Evolutionary conservation across 1,140 invertebrate genomes (phyloP), one percentile per base, ranked within the genome.

Genomic region (Rhopalosiphum padi): DNA sequence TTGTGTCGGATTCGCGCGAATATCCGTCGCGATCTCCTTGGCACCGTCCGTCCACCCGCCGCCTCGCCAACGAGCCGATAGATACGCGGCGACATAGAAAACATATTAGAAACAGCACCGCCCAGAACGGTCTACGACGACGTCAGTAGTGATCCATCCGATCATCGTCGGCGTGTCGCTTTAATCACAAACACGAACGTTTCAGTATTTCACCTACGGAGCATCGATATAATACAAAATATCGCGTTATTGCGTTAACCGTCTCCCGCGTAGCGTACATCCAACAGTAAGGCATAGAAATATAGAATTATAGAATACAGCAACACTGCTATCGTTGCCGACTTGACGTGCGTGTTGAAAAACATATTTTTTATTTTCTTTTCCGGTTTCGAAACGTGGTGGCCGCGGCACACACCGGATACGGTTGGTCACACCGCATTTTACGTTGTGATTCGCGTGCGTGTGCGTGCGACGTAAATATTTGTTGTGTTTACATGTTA

Each of bases 401-500:
- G 87, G 48, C 2, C 48, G n/a, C 88, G 88, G 4, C 88, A 21
- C 88, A 41, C 53, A n/a, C 82, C 82, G n/a, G 82, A 41, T 85
- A 93, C 82, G 77, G 91, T 93, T 93, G 91, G 91, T 93, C 91
- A 93, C 91, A 93, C 91, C 85, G 55, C 23, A 86, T 55, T 86
- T 53, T 85, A 93, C 91, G 37, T 86, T 93, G 90, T 43, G 91
- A 55, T 93, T 53, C 82, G 82, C 48, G 91, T 86, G 91, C 48
- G 91, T 55, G 48, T 85, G 91, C 48, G 91, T 86, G 23, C 82
- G 91, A 86, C 91, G 82, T 85, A 93, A 93, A 86, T 93, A 93
- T 93, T 93, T 93, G 91, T 93, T 93, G 91, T 93, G 91, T 93
- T 93, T 93, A 93, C 91, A 93, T 92, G 46, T 92, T 92, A 82